Percentiles rank a stretch among this genome's conserved stretches.
Evolutionary conservation across 1,140 invertebrate genomes (phyloP).

Genomic region (Tyrophagus putrescentiae): DNA sequence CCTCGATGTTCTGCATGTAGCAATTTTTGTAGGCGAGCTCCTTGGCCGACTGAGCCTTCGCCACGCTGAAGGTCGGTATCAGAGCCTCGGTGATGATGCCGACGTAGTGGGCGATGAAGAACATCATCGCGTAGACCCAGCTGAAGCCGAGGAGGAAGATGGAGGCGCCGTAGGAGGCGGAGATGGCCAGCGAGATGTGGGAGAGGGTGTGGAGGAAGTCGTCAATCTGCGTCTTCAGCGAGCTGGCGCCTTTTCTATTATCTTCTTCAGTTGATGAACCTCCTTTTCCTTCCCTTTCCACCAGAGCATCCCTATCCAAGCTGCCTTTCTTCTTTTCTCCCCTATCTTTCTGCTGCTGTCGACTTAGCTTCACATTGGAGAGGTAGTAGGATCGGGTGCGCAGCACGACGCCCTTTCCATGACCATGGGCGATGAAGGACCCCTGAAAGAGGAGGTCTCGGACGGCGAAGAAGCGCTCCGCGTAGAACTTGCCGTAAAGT

Average conservation of each 20-base stretch:
- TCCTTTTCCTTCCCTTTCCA: conserved; percentile 38
- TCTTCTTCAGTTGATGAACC: conserved; percentile 38
- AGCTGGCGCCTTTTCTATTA: conserved; percentile 35
- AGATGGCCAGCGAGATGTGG: conserved; percentile 33
- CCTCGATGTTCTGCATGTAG: conserved; percentile 32
- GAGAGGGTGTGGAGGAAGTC: conserved; percentile 73
- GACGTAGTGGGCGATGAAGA: conserved; percentile 94
- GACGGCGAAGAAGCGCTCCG: conserved; percentile 42
- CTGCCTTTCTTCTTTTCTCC: too few relatives aligned
- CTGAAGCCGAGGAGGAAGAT: conserved; percentile 32
- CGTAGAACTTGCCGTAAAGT: conserved; percentile 53
- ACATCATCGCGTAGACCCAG: conserved; percentile 93
- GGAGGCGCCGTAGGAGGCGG: conserved; percentile 34
- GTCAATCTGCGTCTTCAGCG: conserved; percentile 50
- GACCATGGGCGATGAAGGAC: conserved; percentile 46
- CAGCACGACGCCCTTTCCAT: not conserved
- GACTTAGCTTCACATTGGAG: conserved; percentile 43
- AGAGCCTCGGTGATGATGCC: conserved; percentile 62
- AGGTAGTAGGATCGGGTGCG: not conserved
- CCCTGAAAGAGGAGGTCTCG: conserved; percentile 53
- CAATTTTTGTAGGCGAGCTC: conserved; percentile 31
- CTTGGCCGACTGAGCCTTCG: conserved; percentile 11
- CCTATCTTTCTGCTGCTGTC: conserved; percentile 29
- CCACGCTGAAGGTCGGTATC: conserved; percentile 6
- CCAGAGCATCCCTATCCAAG: conserved; percentile 34